Evolutionary conservation across 1,140 invertebrate species (phyloP).

Genomic region (Sarcophaga peregrina): DNA sequence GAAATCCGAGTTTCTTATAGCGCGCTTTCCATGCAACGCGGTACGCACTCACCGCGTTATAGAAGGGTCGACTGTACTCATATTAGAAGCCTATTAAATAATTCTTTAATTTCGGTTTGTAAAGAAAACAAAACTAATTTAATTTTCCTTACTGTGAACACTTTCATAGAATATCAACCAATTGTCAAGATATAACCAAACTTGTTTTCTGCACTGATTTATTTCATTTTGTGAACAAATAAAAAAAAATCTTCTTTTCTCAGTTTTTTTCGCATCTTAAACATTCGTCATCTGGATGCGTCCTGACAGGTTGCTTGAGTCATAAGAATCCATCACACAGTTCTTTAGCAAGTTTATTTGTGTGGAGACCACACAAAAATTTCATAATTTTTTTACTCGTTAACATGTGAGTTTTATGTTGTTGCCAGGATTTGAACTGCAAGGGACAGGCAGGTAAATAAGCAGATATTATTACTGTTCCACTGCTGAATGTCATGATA

Average conservation of each 20-base stretch:
- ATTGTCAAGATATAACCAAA: background rate
- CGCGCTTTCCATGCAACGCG: too few species aligned
- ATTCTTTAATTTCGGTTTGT: too few species aligned
- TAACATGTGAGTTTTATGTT: background rate
- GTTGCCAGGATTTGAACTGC: background rate
- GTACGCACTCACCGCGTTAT: too few species aligned
- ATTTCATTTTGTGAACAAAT: background rate
- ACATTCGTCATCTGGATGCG: background rate
- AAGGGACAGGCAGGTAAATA: background rate
- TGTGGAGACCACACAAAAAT: conserved; percentile 33
- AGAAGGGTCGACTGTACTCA: too few species aligned
- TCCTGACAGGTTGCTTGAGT: background rate
- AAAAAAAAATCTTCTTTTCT: background rate
- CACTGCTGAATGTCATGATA: background rate
- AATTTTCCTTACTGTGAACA: background rate
- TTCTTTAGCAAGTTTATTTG: conserved; percentile 16
- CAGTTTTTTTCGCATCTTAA: background rate
- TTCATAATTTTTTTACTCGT: background rate
- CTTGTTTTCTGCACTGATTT: conserved; percentile 37
- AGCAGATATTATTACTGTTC: background rate
- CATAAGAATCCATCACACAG: conserved; percentile 23
- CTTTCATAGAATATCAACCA: background rate
- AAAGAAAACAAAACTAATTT: too few species aligned
- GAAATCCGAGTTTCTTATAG: too few species aligned
- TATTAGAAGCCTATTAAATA: too few species aligned